phyloP scores from a whole-genome alignment of 2,797 vertebrate genomes.

The Gallinago solitaria region DNA sequence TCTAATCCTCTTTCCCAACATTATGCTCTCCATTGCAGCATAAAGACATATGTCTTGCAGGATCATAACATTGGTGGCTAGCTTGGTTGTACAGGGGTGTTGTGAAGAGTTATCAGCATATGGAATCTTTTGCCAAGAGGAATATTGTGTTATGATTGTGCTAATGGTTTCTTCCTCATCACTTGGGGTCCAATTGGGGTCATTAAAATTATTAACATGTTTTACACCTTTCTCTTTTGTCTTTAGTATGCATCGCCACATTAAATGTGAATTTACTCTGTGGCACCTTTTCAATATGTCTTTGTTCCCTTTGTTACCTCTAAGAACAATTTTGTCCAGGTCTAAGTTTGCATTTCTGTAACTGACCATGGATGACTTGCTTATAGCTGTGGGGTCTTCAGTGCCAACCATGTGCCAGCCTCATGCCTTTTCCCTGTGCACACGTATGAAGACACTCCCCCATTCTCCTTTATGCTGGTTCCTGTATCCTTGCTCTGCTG shows the following conservation, averaged over 20 bases:
- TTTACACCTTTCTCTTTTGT: not conserved
- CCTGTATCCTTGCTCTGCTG: fast-evolving
- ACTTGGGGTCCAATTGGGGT: not conserved
- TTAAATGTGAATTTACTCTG: not conserved
- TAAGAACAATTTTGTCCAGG: not conserved
- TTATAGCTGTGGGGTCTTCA: not conserved
- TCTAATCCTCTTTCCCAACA: not conserved
- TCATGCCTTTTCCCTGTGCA: fast-evolving
- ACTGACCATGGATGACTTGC: not conserved
- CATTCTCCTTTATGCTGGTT: not conserved
- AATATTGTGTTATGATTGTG: not conserved
- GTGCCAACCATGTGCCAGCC: not conserved
- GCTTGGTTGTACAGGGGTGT: fast-evolving
- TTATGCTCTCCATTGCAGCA: not conserved
- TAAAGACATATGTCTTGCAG: not conserved
- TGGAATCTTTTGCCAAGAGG: not conserved
- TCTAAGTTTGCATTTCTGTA: not conserved
- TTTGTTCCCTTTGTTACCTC: not conserved
- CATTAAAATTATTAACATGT: not conserved
- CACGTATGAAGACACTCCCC: not conserved
- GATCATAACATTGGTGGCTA: not conserved
- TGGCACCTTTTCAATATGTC: not conserved
- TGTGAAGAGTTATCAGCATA: not conserved
- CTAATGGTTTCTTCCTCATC: not conserved
- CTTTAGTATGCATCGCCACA: not conserved